Evolutionary conservation across 2,888 invertebrate species (phyloP), one percentile per base, ranked within the genome.

Genomic region (Drosophila neotestacea): DNA sequence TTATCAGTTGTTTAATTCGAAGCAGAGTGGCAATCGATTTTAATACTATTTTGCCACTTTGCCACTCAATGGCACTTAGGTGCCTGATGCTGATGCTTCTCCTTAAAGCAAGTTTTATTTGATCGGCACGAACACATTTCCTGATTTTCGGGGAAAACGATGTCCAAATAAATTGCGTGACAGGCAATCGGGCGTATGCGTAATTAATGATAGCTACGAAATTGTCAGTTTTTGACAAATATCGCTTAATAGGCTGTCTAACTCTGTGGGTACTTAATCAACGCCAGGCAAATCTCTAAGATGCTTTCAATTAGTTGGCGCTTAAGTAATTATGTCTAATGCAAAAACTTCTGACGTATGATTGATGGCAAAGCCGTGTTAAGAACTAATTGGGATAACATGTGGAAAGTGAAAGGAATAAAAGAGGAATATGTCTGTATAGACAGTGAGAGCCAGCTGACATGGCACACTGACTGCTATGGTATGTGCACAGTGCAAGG

Each of bases 271-370:
- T 70, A 85, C 83, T 88, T 85, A 79, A 83, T 83, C 83, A 85
- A 72, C 58, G 54, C 56, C 77, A 70, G 39, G 56, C 60, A 83
- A 85, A 85, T 87, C 85, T 74, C 74, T 56, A 65, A 72, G 86
- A 80, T 59, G 81, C 81, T 80, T 80, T 83, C 80, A 85, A 88
- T 83, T 88, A 80, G 81, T 42, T 63, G 67, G 60, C 52, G 85
- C 85, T 79, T 88, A 82, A 88, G 66, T 82, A 79, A 87, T 82
- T 85, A 87, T 65, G 69, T 59, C 51, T 38, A 50, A 63, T 70
- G 64, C 51, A 72, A 70, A 75, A 79, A 85, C 81, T 62, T 65
- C 59, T 77, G 62, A 69, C 44, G 36, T 70, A 63, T 83, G 83
- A 83, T 71, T 70, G 62, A 79, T 77, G 51, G 76, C 59, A 10